Conservation (phyloP, 2,797 vertebrate genomes). For the Sebastes trivittatus region DNA sequence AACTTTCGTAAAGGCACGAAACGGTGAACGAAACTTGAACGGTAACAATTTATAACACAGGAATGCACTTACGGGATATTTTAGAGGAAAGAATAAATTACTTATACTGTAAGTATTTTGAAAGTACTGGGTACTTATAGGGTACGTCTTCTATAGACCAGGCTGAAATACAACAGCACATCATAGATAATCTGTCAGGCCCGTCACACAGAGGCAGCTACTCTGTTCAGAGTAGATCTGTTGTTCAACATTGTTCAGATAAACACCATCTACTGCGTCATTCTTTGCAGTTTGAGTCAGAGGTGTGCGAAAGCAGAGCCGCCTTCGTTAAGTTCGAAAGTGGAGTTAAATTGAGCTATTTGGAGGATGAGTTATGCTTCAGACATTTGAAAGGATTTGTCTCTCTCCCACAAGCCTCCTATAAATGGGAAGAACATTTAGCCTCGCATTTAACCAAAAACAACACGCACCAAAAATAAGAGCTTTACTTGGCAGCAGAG, state of each 20-base stretch:
- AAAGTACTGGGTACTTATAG: too few species aligned
- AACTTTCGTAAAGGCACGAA: not conserved
- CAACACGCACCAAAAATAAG: conserved; percentile 19
- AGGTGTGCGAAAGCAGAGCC: conserved; percentile 1
- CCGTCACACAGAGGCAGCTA: not conserved
- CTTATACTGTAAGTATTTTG: too few species aligned
- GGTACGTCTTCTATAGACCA: not conserved
- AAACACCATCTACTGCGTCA: not conserved
- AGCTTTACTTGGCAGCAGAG: conserved; percentile 14
- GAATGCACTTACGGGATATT: too few species aligned
- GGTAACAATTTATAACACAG: too few species aligned
- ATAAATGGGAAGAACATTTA: conserved; percentile 28
- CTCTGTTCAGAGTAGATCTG: not conserved
- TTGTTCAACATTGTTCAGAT: not conserved
- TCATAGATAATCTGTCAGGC: not conserved
- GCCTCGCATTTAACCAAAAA: conserved; percentile 7
- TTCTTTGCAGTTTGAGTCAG: conserved; percentile 22
- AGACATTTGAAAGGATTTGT: conserved; percentile 28
- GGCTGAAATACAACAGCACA: not conserved
- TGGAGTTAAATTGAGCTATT: conserved; percentile 11
- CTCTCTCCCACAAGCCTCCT: conserved; percentile 13
- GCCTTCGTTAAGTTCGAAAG: conserved; percentile 1
- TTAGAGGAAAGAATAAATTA: too few species aligned
- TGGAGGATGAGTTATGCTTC: conserved; percentile 11
- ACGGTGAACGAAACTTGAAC: not conserved